Percentiles rank a stretch among this genome's conserved stretches.
These are phyloP conservation scores for Oceanodroma leucorhoa DNA, from an alignment of 2,797 vertebrate species.

Conservation along the genomic window DNA sequence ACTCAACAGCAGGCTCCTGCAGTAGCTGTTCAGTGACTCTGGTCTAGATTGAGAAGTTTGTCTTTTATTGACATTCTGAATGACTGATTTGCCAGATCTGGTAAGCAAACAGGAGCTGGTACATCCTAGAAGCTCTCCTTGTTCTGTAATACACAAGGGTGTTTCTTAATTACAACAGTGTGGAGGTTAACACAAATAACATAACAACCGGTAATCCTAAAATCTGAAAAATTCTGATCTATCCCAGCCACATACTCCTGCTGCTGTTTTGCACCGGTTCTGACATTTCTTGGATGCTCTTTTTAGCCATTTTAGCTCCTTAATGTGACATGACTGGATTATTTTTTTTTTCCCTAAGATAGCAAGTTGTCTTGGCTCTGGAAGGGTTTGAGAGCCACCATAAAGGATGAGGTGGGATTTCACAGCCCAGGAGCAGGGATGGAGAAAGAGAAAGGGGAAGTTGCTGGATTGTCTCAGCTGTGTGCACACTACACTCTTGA, in stretches of 20 bases:
- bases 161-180: neutral
- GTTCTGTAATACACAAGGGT: neutral
- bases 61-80: neutral
- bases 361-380: neutral
- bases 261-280: neutral
- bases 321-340: neutral
- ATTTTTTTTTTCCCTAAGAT: neutral
- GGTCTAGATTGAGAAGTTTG: neutral
- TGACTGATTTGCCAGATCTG: neutral
- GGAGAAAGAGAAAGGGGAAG: neutral
- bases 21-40: neutral
- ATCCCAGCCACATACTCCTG: accelerated
- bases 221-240: neutral
- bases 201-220: neutral
- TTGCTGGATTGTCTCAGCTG: neutral
- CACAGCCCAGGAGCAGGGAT: neutral
- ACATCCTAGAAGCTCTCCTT: neutral
- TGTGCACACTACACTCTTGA: neutral
- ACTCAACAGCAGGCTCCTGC: neutral
- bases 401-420: neutral
- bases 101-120: neutral
- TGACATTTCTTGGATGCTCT: neutral
- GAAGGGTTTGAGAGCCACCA: neutral
- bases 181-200: neutral
- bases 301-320: neutral